Base-by-base conservation (phyloP, 2,888 invertebrate species). In the Nezara viridula region DNA sequence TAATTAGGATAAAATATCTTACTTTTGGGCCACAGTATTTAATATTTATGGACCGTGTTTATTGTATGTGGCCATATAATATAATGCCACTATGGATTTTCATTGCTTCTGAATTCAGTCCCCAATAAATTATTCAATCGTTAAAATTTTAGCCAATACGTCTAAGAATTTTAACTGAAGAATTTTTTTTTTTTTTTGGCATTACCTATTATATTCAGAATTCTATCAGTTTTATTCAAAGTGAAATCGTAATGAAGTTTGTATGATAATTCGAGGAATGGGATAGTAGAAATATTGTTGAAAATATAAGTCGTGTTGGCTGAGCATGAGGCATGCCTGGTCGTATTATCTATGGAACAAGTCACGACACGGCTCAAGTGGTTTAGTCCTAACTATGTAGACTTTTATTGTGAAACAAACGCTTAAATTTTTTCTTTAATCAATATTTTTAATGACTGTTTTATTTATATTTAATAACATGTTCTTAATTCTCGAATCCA, bases 321-420 rank as follows among this genome's bases (percentile, higher is more conserved):
- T 21, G 77, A 21, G 44, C 77, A 37, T 77, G 37, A 32, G 37
- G 32, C 19, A 37, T 73, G 73, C 19, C 73, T 37, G 24, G 9
- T 24, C 40, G 19, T 77, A 77, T 77, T 77, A 77, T 77, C 77
- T 77, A 24, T 37, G 24, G 40, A 77, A 77, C 77, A 40, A 77
- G 77, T 77, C 77, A 77, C 77, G 77, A 60, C 77, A 40, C 40
- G 12, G 27, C 10, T 27, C 27, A 27, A 60, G 27, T 60, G 27
- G 27, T 60, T 60, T 60, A 27, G 60, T 27, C 60, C 16, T 60
- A 60, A 60, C 60, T 60, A 55, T 19, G 24, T 55, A 27, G 60
- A 60, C 16, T 27, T 12, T 5, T 27, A 60, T 27, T 60, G 27
- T 60, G 27, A 60, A 60, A 60, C 60, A 27, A 60, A 27, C 16